phyloP scores from a whole-genome alignment of 2,113 vertebrate species.

The Cyanistes caeruleus region DNA sequence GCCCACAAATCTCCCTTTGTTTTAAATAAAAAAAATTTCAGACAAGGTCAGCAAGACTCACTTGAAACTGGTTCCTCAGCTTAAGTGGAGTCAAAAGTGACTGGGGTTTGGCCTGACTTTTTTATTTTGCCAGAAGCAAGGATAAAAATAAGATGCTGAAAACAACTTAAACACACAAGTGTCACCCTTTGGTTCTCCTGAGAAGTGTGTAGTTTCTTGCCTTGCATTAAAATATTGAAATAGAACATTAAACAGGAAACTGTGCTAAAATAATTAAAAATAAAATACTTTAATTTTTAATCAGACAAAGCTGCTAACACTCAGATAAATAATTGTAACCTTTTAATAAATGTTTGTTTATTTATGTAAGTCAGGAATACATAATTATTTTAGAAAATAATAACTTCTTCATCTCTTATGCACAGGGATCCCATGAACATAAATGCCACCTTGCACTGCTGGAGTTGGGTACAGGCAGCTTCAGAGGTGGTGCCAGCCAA shows the following conservation, averaged over 20 bases:
- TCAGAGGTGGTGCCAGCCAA: not conserved
- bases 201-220: not conserved
- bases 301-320: not conserved
- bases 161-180: not conserved
- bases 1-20: not conserved
- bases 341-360: not conserved
- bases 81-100: slow-evolving; percentile 27
- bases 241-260: not conserved
- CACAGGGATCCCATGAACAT: not conserved
- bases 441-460: not conserved
- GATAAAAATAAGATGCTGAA: slow-evolving; percentile 9
- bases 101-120: slow-evolving; percentile 7
- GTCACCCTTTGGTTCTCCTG: not conserved
- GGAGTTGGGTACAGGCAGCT: not conserved
- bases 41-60: slow-evolving; percentile 27
- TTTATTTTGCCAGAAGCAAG: slow-evolving; percentile 26
- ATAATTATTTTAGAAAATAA: not conserved
- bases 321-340: not conserved
- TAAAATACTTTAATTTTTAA: not conserved
- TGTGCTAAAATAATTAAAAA: not conserved
- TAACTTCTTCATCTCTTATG: not conserved
- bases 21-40: not conserved
- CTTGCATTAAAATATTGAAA: not conserved
- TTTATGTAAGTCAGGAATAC: not conserved
- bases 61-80: slow-evolving; percentile 20